A percentile compares a stretch with the other conserved stretches of the same genome.
phyloP scores from a whole-genome alignment of 2,797 vertebrate genomes.

The Phrynocephalus guinanensis region DNA sequence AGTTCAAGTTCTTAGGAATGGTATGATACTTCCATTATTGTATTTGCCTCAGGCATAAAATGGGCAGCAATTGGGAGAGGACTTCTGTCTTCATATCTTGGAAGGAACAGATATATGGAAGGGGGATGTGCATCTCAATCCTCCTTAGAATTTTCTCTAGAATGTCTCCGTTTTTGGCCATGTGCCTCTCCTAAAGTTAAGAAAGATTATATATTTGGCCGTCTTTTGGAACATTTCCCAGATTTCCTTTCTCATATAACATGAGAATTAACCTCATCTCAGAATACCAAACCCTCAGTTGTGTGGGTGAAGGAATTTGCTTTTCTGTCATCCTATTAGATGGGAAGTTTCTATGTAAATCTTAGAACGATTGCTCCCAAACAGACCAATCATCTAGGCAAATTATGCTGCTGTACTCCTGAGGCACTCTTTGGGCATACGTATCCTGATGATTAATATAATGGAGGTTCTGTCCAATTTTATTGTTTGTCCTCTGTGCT shows the following conservation, averaged over 20 bases:
- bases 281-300: not conserved
- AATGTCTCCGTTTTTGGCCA: not conserved
- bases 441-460: too few species aligned
- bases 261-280: not conserved
- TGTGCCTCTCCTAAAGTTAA: not conserved
- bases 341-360: not conserved
- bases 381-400: not conserved
- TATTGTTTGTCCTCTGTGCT: not conserved
- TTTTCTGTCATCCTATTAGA: not conserved
- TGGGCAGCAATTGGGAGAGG: not conserved
- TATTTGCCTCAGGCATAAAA: not conserved
- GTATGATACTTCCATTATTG: not conserved
- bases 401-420: not conserved
- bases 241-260: slow-evolving; percentile 3
- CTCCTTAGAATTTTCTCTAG: not conserved
- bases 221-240: not conserved
- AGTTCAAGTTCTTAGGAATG: not conserved
- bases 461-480: too few species aligned
- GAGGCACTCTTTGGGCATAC: not conserved
- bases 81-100: not conserved
- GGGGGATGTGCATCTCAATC: not conserved
- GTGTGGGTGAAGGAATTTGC: too few species aligned
- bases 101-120: not conserved
- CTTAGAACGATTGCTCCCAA: not conserved
- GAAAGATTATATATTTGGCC: not conserved